A percentile compares a stretch with the other conserved stretches of the same genome.
Conservation (phyloP, 53 echinoderm and acorn worm genomes). For the Pentamera pediparva region DNA sequence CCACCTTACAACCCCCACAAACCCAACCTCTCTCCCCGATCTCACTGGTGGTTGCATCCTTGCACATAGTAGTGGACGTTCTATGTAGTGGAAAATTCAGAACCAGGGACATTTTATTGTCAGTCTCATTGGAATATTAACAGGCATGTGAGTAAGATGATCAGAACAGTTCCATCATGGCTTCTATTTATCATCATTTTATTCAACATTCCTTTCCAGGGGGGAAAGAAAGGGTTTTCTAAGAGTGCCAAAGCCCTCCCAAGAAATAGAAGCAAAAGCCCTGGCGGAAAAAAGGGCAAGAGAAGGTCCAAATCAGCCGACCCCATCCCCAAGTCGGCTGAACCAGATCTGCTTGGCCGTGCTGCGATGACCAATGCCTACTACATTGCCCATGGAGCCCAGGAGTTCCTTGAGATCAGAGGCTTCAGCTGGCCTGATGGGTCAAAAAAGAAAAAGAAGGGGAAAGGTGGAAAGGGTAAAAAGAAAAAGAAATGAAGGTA, state of each 20-base stretch:
- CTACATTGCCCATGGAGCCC: conserved; percentile 87
- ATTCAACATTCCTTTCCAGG: conserved; percentile 38
- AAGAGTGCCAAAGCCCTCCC: conserved; percentile 94
- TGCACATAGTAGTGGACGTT: background rate
- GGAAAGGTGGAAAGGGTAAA: conserved; percentile 66
- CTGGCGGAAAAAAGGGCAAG: conserved; percentile 73
- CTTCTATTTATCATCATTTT: too few species aligned
- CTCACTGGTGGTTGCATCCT: too few species aligned
- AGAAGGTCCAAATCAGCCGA: conserved; percentile 70
- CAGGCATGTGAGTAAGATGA: too few species aligned
- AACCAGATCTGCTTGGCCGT: conserved; percentile 90
- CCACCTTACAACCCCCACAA: too few species aligned
- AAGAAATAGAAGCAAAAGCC: conserved; percentile 73
- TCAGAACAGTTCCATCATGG: background rate
- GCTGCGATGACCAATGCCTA: conserved; percentile 98
- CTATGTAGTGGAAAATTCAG: background rate
- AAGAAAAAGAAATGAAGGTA: conserved; percentile 66
- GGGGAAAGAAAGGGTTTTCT: conserved; percentile 83
- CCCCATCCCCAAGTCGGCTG: conserved; percentile 68
- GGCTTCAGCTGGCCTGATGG: conserved; percentile 95
- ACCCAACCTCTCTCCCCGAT: too few species aligned
- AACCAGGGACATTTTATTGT: background rate
- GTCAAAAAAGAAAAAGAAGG: conserved; percentile 86
- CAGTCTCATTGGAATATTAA: background rate
- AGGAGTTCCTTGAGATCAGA: conserved; percentile 84